Conservation (phyloP, 1,140 invertebrate species). For the Bombus cullumanus region DNA sequence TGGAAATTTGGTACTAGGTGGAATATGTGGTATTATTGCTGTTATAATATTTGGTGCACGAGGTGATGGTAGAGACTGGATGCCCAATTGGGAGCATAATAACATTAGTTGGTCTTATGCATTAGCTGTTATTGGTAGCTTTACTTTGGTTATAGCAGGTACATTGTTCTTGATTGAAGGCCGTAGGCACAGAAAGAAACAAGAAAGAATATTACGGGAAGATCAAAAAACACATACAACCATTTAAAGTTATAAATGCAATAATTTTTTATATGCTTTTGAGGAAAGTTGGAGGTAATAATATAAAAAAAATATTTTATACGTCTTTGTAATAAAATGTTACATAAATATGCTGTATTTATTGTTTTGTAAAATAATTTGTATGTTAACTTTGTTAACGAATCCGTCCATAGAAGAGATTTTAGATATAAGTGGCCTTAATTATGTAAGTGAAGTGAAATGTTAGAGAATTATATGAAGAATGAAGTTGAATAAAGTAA, state of each 20-base stretch:
- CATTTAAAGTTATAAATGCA: constrained; percentile 67
- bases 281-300: not conserved
- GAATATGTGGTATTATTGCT: constrained; percentile 89
- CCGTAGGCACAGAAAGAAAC: constrained; percentile 87
- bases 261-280: not conserved
- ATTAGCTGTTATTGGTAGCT: constrained; percentile 90
- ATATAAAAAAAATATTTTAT: constrained; percentile 12
- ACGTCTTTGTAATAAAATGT: not conserved
- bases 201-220: constrained; percentile 85
- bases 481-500: constrained; percentile 45
- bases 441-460: constrained; percentile 17
- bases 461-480: constrained; percentile 24
- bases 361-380: constrained; percentile 65
- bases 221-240: constrained; percentile 78
- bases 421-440: constrained; percentile 42
- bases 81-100: constrained; percentile 98
- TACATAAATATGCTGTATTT: constrained; percentile 33
- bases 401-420: constrained; percentile 49
- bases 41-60: constrained; percentile 92
- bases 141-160: constrained; percentile 88
- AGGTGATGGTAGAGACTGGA: constrained; percentile 96
- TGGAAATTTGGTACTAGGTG: constrained; percentile 87
- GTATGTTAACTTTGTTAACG: constrained; percentile 24
- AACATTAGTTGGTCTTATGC: constrained; percentile 97
- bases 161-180: constrained; percentile 92